phyloP scores from a whole-genome alignment of 2,797 vertebrate genomes.

The Anomalospiza imberbis region DNA sequence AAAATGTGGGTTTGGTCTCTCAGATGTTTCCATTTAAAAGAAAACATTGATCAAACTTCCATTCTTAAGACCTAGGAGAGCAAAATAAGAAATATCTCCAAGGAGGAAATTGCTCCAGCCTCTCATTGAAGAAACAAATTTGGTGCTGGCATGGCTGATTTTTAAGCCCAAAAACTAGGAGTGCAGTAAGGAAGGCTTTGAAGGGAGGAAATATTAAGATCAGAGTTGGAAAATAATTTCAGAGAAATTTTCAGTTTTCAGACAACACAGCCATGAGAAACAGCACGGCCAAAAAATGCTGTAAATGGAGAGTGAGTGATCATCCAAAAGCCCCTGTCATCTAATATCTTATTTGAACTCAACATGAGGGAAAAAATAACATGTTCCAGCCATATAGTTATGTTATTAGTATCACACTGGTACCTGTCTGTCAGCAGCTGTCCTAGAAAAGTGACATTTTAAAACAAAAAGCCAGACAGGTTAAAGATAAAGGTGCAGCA shows the following conservation, averaged over 20 bases:
- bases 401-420: background rate
- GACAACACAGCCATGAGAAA: background rate
- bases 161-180: background rate
- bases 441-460: background rate
- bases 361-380: background rate
- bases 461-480: background rate
- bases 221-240: background rate
- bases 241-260: background rate
- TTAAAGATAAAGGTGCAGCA: background rate
- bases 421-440: conserved; percentile 9
- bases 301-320: background rate
- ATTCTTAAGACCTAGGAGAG: background rate
- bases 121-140: background rate
- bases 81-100: background rate
- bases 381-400: background rate
- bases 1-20: background rate
- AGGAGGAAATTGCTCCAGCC: background rate
- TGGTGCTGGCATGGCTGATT: background rate
- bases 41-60: background rate
- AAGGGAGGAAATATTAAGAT: background rate
- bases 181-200: too few relatives aligned
- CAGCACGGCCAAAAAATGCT: background rate
- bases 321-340: background rate
- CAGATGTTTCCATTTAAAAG: background rate
- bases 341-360: background rate